Evolutionary conservation across 2,888 invertebrate species (phyloP).

Genomic region (Troides oblongomaculatus): DNA sequence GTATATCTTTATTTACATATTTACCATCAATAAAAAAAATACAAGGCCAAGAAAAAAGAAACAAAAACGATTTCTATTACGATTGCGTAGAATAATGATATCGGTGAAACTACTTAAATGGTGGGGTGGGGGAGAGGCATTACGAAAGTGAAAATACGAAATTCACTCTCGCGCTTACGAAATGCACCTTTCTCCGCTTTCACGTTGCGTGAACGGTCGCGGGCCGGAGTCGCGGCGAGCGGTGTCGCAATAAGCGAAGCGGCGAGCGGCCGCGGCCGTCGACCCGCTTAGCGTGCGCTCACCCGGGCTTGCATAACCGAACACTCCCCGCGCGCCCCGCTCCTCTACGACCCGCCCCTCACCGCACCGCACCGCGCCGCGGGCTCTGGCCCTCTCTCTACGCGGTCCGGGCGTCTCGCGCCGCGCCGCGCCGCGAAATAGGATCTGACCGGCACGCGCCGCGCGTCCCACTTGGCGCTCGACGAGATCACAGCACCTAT

Average conservation of each 20-base stretch:
- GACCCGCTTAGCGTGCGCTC: conserved; percentile 85
- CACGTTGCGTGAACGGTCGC: conserved; percentile 49
- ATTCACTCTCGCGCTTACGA: conserved; percentile 79
- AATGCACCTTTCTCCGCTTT: conserved; percentile 79
- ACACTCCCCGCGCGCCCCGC: conserved; percentile 36
- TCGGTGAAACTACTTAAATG: conserved; percentile 32
- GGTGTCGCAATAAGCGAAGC: conserved; percentile 62
- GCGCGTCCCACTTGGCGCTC: conserved; percentile 56
- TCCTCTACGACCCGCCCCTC: conserved; percentile 29
- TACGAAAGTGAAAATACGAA: conserved; percentile 77
- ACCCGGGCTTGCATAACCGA: conserved; percentile 80
- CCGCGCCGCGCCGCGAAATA: conserved; percentile 56
- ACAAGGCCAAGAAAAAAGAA: not conserved
- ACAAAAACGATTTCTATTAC: conserved; percentile 21
- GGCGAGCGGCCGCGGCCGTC: conserved; percentile 77
- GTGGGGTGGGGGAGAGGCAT: conserved; percentile 60
- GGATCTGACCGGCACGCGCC: conserved; percentile 56
- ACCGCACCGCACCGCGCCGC: conserved; percentile 46
- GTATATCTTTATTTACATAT: not conserved
- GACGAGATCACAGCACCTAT: conserved; percentile 36
- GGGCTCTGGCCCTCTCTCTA: no score
- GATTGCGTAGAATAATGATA: conserved; percentile 28
- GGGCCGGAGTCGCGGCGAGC: conserved; percentile 38
- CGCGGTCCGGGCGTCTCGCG: conserved; percentile 30
- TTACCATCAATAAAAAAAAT: not conserved